Evolutionary conservation across 2,888 invertebrate species (phyloP).

Genomic region (Oscheius sp.): DNA sequence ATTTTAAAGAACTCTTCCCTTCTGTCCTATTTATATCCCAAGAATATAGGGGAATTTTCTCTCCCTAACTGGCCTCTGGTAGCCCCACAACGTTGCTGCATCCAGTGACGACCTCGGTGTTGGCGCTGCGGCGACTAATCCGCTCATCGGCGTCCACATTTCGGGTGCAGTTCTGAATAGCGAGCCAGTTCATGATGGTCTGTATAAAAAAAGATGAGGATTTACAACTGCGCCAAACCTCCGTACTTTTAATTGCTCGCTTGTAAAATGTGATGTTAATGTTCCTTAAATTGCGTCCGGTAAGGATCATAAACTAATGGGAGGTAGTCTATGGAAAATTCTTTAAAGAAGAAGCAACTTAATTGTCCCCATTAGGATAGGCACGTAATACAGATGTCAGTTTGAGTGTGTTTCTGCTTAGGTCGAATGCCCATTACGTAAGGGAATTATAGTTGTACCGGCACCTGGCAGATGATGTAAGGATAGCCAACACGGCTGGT

Average conservation of each 20-base stretch:
- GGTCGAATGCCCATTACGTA: conserved; percentile 25
- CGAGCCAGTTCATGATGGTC: conserved; percentile 36
- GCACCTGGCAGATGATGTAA: conserved; percentile 35
- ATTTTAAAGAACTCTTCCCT: conserved; percentile 1
- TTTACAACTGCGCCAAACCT: conserved; percentile 22
- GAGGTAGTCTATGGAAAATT: background rate
- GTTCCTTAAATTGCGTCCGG: background rate
- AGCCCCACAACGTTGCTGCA: conserved; percentile 20
- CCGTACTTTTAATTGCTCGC: conserved; percentile 21
- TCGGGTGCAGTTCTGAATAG: conserved; percentile 27
- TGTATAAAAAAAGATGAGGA: conserved; percentile 20
- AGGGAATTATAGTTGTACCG: conserved; percentile 23
- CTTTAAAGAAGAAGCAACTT: background rate
- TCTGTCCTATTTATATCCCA: background rate
- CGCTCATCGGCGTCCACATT: conserved; percentile 34
- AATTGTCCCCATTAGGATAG: background rate
- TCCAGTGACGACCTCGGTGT: conserved; percentile 29
- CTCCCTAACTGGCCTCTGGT: conserved; percentile 17
- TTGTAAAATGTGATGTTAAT: conserved; percentile 29
- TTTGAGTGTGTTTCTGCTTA: conserved; percentile 23
- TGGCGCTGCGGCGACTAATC: conserved; percentile 28
- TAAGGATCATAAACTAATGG: background rate
- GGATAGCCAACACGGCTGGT: background rate
- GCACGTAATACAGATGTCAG: conserved; percentile 1
- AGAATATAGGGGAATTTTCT: background rate